Evolutionary conservation across 1,140 invertebrate species (phyloP).

Genomic region (Goniozus legneri): DNA sequence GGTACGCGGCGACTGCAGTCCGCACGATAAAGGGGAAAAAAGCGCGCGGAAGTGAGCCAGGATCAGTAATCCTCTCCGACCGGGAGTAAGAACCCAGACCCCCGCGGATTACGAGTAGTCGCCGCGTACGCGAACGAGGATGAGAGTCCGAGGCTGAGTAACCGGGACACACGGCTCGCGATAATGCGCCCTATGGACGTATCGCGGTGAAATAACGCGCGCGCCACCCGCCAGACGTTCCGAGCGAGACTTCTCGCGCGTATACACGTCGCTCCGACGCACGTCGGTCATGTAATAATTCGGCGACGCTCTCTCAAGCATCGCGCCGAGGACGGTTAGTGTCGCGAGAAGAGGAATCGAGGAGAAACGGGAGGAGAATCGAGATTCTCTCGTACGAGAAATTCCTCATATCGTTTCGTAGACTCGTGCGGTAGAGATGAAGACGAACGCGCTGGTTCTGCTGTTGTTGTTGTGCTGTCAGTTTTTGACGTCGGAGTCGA

Average conservation of each 20-base stretch:
- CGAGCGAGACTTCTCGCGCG: no score
- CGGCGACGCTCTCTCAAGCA: slow-evolving; percentile 10
- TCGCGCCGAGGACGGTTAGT: background rate
- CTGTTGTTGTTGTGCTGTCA: slow-evolving; percentile 34
- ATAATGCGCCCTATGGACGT: no score
- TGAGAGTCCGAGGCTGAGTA: no score
- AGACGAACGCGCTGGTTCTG: slow-evolving; percentile 31
- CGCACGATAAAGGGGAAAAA: slow-evolving; percentile 46
- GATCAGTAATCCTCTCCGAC: no score
- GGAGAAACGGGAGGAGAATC: slow-evolving; percentile 5
- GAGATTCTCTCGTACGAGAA: background rate
- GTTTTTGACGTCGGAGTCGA: slow-evolving; percentile 35
- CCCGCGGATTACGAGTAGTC: no score
- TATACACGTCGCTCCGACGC: background rate
- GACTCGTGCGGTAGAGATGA: slow-evolving; percentile 30
- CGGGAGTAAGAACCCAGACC: no score
- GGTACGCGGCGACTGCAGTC: slow-evolving; percentile 48
- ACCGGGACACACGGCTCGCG: no score
- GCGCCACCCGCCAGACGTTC: no score
- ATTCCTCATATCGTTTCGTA: background rate
- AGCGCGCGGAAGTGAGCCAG: slow-evolving; percentile 20
- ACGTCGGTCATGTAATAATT: background rate
- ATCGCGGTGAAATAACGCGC: no score
- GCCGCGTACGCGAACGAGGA: no score
- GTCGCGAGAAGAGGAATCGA: slow-evolving; percentile 14